Percentiles rank a stretch among this genome's conserved stretches.
Evolutionary conservation across 2,113 vertebrate genomes (phyloP).

Genomic region (Lampris incognitus): DNA sequence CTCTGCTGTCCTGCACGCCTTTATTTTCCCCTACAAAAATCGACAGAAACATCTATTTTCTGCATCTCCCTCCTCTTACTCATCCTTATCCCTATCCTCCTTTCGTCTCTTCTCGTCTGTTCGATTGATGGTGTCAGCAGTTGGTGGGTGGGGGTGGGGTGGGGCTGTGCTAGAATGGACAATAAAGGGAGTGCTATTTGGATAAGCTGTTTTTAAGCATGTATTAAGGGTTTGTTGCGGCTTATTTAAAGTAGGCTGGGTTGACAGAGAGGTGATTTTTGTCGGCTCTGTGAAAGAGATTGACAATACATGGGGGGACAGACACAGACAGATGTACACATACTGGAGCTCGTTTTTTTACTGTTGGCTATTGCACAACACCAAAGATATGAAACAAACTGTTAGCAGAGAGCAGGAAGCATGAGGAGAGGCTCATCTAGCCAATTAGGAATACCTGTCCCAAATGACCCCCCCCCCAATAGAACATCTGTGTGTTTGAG

Average conservation of each 20-base stretch:
- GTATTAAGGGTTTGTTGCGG: slow-evolving; percentile 9
- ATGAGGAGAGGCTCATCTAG: no score
- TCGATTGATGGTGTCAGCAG: slow-evolving; percentile 68
- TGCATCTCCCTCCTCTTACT: slow-evolving; percentile 55
- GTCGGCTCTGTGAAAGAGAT: neutral
- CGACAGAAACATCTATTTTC: slow-evolving; percentile 82
- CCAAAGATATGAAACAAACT: no score
- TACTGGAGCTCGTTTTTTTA: no score
- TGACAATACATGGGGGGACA: no score
- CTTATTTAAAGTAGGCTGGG: slow-evolving; percentile 7
- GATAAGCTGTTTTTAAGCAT: slow-evolving; percentile 46
- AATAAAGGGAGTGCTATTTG: slow-evolving; percentile 52
- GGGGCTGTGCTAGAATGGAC: slow-evolving; percentile 51
- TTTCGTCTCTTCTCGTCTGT: slow-evolving; percentile 58
- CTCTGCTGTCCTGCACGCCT: slow-evolving; percentile 70
- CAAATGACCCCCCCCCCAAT: no score
- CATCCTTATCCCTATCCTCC: slow-evolving; percentile 59
- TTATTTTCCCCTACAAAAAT: slow-evolving; percentile 78
- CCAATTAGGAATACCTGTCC: no score
- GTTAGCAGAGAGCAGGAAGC: no score
- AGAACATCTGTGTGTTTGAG: no score
- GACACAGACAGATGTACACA: no score
- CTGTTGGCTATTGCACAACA: no score
- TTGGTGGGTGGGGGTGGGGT: neutral
- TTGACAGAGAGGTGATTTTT: slow-evolving; percentile 5